Base-by-base conservation (phyloP, 2,797 vertebrate species). In the Furcifer pardalis region DNA sequence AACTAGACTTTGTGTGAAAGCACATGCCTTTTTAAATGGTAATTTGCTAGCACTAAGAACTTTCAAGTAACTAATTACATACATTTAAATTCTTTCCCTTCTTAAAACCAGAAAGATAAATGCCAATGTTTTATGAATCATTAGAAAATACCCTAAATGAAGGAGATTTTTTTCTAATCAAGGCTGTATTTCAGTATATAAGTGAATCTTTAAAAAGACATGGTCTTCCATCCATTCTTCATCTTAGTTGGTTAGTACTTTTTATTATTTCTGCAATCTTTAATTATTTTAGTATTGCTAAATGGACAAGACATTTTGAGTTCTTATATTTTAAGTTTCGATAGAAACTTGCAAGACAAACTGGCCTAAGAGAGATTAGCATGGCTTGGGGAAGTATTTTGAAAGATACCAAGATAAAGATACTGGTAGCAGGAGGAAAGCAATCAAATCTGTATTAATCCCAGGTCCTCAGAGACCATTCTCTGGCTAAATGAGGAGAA, bases 321-420 rank as follows among this genome's bases (percentile, higher is more conserved):
- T 2, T 23, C 40, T 77, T 73, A 37, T 4, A 3, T 2, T 37
- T 1, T 0, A 4, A 10, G 0, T 0, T 30, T 19, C 0, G 0
- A 60, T 6, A 84, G 35, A 27, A 73, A 81, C 52, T 21, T 56
- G 52, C 52, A 56, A 56, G 13, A 56, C 46, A 32, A 7, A 7
- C 37, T 79, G 59, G 13, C 13, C 65, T 32, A 7, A 3, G 10
- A 30, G 17, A 60, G 66, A 3, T 30, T 10, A 6, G 56, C n/a
- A 21, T 46, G 25, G 69, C 27, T 0, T 0, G 1, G 4, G 15
- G 60, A 9, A 52, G 6, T 1, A 2, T 1, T 59, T 82, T 9
- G n/a, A 73, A 77, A 35, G 0, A 49, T 30, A 7, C 9, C 25
- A 71, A 35, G 25, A 42, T 35, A 86, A 0, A 1, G 0, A 0